Evolutionary conservation across 2,113 vertebrate genomes (phyloP).

Genomic region (Sceloporus undulatus): DNA sequence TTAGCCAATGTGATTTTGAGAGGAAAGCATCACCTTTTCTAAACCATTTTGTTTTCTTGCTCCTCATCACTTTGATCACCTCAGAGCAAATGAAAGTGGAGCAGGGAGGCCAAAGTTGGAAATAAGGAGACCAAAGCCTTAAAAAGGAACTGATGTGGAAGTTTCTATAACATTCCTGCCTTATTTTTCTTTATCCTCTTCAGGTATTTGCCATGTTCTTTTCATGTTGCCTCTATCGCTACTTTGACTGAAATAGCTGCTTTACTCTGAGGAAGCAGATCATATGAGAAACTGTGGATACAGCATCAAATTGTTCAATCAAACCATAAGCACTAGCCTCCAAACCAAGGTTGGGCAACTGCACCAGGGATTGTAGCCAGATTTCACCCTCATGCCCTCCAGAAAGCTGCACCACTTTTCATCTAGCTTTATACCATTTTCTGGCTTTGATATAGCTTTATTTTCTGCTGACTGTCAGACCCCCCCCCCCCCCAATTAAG

Average conservation of each 20-base stretch:
- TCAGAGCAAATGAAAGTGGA: not conserved
- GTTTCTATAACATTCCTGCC: not conserved
- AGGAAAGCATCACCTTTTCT: too few species aligned
- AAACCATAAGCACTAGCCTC: not conserved
- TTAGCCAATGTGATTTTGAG: too few species aligned
- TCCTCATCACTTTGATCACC: not conserved
- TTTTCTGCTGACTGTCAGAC: too few species aligned
- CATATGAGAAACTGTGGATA: not conserved
- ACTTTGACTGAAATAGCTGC: conserved; percentile 37
- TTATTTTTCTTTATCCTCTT: not conserved
- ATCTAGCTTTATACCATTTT: too few species aligned
- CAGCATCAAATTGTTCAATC: not conserved
- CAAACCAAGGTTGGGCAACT: too few species aligned
- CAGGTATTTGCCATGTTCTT: conserved; percentile 51
- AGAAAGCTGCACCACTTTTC: too few species aligned
- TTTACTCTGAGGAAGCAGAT: not conserved
- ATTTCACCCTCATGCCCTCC: too few species aligned
- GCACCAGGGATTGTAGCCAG: too few species aligned
- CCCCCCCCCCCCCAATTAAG: too few species aligned
- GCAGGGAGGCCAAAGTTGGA: not conserved
- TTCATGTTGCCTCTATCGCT: conserved; percentile 45
- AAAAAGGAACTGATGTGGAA: not conserved
- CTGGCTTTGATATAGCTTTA: too few species aligned
- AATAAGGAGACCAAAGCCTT: not conserved
- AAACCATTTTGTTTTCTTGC: not conserved